phyloP scores from a whole-genome alignment of 1,140 invertebrate genomes.

The Apis dorsata region DNA sequence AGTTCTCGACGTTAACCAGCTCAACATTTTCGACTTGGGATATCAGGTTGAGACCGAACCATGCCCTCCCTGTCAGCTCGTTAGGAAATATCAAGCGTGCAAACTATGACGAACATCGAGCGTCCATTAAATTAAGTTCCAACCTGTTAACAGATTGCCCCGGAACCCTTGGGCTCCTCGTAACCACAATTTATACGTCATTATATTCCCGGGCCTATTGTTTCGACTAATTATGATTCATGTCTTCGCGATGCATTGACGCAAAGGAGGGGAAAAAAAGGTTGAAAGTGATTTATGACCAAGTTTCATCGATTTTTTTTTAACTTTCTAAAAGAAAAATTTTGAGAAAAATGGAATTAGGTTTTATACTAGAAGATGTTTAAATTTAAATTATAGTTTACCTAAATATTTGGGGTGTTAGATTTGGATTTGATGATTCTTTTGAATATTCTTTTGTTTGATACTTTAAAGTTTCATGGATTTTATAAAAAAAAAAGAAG shows the following conservation, averaged over 20 bases:
- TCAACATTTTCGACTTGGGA: not conserved
- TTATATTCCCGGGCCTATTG: slow-evolving; percentile 22
- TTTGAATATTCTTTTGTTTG: too few relatives aligned
- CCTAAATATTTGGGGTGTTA: too few relatives aligned
- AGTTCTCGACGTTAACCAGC: not conserved
- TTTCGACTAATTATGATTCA: slow-evolving; percentile 26
- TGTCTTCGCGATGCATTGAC: not conserved
- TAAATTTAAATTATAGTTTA: too few relatives aligned
- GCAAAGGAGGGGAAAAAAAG: too few relatives aligned
- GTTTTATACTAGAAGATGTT: too few relatives aligned
- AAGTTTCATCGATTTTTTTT: too few relatives aligned
- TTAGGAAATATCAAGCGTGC: slow-evolving; percentile 44
- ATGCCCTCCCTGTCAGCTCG: slow-evolving; percentile 34
- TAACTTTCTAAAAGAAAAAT: too few relatives aligned
- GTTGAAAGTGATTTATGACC: too few relatives aligned
- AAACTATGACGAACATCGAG: slow-evolving; percentile 21
- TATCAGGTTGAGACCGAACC: not conserved
- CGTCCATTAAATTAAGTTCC: slow-evolving; percentile 43
- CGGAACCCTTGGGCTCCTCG: slow-evolving; percentile 7
- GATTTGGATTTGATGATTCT: too few relatives aligned
- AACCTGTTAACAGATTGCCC: slow-evolving; percentile 33
- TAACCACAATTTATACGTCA: slow-evolving; percentile 25
- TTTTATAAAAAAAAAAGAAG: too few relatives aligned
- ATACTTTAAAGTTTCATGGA: too few relatives aligned
- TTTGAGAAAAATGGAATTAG: too few relatives aligned